Evolutionary conservation across 2,113 vertebrate species (phyloP).

Genomic region (Oxygymnocypris stewartii): DNA sequence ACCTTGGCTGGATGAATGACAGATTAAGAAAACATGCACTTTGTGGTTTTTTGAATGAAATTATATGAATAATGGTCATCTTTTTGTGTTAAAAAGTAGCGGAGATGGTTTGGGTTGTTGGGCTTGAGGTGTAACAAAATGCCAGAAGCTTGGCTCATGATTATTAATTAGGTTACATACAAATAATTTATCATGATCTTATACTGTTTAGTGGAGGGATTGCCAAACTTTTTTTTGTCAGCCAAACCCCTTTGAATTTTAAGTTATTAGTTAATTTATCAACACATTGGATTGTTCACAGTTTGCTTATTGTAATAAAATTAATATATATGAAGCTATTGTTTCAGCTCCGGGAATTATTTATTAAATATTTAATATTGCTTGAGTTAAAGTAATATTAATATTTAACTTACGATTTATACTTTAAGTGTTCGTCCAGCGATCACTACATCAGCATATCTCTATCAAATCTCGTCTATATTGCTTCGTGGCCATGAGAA

Average conservation of each 20-base stretch:
- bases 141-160: not conserved
- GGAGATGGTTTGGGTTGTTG: too few relatives aligned
- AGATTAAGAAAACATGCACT: not conserved
- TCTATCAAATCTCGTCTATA: too few relatives aligned
- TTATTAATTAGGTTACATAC: not conserved
- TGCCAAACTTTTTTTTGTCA: not conserved
- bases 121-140: not conserved
- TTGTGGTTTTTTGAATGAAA: not conserved
- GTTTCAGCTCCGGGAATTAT: too few relatives aligned
- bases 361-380: too few relatives aligned
- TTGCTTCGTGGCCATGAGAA: too few relatives aligned
- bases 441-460: too few relatives aligned
- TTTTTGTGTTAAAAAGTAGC: not conserved
- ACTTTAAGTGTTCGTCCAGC: too few relatives aligned
- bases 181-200: not conserved
- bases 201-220: not conserved
- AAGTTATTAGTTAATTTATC: not conserved
- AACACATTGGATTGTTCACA: not conserved
- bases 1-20: constrained; percentile 13
- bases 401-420: too few relatives aligned
- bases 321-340: too few relatives aligned
- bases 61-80: not conserved
- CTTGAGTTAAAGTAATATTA: too few relatives aligned
- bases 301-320: too few relatives aligned
- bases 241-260: not conserved